These are phyloP conservation scores for Dryomyza anilis DNA, from an alignment of 2,888 invertebrate genomes.

Conservation along the genomic window DNA sequence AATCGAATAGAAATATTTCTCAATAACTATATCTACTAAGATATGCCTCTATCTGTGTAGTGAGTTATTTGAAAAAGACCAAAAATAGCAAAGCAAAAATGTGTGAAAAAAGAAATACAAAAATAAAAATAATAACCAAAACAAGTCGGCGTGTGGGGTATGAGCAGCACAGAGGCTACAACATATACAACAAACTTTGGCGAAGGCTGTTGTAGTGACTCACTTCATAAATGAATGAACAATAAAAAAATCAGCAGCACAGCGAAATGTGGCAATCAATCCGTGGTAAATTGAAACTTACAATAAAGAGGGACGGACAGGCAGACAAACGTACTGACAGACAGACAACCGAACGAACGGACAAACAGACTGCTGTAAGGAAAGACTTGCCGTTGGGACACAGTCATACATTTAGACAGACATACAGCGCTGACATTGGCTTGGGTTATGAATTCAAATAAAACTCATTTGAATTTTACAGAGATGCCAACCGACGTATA, in stretches of 20 bases:
- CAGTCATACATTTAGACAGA: no score
- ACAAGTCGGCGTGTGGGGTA: background rate
- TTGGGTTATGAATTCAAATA: background rate
- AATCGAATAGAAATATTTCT: background rate
- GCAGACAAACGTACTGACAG: no score
- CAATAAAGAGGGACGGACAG: background rate
- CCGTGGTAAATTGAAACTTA: background rate
- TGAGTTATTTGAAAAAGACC: background rate
- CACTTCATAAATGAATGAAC: constrained; percentile 9
- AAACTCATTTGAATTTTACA: background rate
- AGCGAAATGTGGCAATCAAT: constrained; percentile 13
- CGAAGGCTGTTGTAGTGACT: constrained; percentile 7
- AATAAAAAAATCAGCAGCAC: constrained; percentile 13
- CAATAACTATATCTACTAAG: no score
- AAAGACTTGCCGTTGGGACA: background rate
- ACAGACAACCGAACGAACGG: background rate
- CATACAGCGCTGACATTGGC: background rate
- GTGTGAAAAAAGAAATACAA: background rate
- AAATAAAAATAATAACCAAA: background rate
- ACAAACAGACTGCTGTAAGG: background rate
- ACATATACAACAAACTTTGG: background rate
- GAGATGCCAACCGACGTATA: background rate
- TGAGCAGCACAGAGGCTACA: background rate
- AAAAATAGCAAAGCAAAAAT: background rate
- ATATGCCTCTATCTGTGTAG: no score